Conservation (phyloP, 2,797 vertebrate species). For the Gymnothorax reevesii region DNA sequence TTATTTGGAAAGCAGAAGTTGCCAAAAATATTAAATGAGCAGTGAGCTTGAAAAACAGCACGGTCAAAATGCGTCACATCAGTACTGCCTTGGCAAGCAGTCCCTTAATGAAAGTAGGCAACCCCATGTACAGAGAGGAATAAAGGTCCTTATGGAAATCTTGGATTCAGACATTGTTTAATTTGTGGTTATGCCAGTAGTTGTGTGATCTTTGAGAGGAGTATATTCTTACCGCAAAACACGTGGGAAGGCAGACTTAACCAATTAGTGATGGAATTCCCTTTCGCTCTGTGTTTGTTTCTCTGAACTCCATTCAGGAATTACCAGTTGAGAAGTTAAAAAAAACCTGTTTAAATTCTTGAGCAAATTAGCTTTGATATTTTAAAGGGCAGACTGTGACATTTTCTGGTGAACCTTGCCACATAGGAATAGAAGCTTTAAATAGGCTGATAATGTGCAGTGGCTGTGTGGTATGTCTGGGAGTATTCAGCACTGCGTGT, state of each 20-base stretch:
- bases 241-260: not conserved
- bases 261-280: slow-evolving; percentile 8
- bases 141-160: not conserved
- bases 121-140: not conserved
- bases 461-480: not conserved
- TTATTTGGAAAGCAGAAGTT: not conserved
- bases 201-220: not conserved
- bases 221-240: not conserved
- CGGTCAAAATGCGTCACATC: not conserved
- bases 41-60: not conserved
- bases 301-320: not conserved
- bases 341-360: not conserved
- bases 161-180: not conserved
- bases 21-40: not conserved
- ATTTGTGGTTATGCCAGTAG: not conserved
- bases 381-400: not conserved
- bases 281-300: not conserved
- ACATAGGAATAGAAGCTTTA: not conserved
- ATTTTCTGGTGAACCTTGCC: not conserved
- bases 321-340: not conserved
- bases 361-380: not conserved
- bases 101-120: not conserved
- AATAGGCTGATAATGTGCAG: not conserved
- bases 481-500: not conserved
- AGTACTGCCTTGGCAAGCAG: not conserved